Conservation (phyloP, 2,113 vertebrate species). For the Indicator indicator region DNA sequence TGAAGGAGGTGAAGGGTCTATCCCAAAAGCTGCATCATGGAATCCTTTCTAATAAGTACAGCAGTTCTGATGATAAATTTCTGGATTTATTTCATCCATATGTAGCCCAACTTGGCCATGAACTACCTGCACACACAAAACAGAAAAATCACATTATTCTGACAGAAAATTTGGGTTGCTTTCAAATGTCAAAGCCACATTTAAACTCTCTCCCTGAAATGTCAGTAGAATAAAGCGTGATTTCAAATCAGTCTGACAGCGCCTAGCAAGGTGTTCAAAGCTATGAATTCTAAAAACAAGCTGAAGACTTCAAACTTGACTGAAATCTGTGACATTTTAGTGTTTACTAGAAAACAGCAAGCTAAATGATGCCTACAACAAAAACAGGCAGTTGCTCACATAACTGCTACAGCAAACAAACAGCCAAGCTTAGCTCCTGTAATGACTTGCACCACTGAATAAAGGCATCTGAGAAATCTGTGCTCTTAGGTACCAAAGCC, state of each 20-base stretch:
- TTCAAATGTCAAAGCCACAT: neutral
- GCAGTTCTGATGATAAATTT: neutral
- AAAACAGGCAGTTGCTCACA: neutral
- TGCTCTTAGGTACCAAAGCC: neutral
- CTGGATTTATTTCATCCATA: neutral
- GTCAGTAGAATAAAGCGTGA: neutral
- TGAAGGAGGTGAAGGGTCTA: neutral
- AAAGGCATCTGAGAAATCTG: neutral
- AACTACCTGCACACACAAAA: neutral
- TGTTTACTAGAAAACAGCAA: neutral
- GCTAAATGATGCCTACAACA: neutral
- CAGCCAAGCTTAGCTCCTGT: neutral
- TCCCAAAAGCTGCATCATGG: neutral
- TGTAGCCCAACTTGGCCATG: neutral
- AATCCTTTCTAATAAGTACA: neutral
- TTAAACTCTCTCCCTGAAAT: neutral
- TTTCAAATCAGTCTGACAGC: neutral
- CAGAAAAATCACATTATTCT: neutral
- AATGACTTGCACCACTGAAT: neutral
- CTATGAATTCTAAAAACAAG: neutral
- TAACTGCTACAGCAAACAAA: neutral
- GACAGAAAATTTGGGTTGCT: neutral
- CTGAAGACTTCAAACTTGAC: neutral
- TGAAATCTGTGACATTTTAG: neutral
- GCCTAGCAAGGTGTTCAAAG: neutral